Evolutionary conservation across 2,888 invertebrate species (phyloP).

Genomic region (Merodon equestris): DNA sequence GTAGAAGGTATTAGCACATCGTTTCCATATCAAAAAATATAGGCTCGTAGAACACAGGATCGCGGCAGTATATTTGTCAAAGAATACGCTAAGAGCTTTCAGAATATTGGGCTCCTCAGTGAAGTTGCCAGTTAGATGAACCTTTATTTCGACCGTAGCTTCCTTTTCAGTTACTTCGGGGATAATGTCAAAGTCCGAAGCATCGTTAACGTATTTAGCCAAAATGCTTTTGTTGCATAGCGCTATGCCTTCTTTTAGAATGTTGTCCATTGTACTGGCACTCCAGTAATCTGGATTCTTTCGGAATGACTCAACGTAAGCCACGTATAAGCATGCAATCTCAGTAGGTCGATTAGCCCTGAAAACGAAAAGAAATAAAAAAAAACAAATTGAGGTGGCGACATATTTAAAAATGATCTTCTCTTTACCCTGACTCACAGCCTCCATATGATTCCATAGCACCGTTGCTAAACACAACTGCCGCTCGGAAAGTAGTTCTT

Average conservation of each 20-base stretch:
- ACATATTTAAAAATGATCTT: neutral
- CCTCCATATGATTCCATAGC: constrained; percentile 51
- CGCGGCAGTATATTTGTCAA: constrained; percentile 73
- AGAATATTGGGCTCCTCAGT: constrained; percentile 74
- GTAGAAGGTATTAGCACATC: constrained; percentile 80
- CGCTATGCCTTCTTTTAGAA: constrained; percentile 72
- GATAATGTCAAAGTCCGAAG: constrained; percentile 74
- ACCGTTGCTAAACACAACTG: constrained; percentile 73
- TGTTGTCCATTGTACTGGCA: constrained; percentile 72
- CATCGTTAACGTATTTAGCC: constrained; percentile 71
- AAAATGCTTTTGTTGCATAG: constrained; percentile 70
- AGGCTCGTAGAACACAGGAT: constrained; percentile 72
- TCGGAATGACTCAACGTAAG: constrained; percentile 75
- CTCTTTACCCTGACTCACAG: constrained; percentile 4
- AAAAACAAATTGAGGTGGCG: too few relatives aligned
- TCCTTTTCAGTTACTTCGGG: constrained; percentile 73
- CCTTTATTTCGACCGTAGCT: constrained; percentile 72
- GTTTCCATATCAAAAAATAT: constrained; percentile 79
- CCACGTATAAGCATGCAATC: constrained; percentile 74
- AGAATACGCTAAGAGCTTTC: constrained; percentile 73
- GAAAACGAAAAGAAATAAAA: constrained; percentile 49
- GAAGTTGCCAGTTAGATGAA: constrained; percentile 73
- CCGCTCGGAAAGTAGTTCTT: constrained; percentile 72
- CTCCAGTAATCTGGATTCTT: constrained; percentile 76
- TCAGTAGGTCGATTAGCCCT: constrained; percentile 72